Conservation (phyloP, 2,888 invertebrate genomes). For the Hydrotaea cyrtoneurina region DNA sequence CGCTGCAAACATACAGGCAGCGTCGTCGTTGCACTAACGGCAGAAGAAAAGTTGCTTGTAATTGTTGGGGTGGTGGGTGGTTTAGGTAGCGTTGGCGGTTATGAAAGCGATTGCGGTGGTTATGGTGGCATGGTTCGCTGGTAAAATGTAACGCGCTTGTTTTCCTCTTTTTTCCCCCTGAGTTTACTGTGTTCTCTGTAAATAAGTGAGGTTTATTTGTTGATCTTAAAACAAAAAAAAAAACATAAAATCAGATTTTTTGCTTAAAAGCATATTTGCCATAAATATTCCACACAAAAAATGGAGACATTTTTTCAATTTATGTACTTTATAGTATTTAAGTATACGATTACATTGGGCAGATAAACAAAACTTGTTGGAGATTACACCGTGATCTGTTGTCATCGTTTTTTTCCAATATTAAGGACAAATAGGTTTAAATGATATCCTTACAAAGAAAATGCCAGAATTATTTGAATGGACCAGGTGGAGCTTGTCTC, state of each 20-base stretch:
- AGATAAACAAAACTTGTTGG: neutral
- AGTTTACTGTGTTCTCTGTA: conserved; percentile 6
- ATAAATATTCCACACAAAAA: conserved; percentile 9
- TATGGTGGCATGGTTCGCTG: neutral
- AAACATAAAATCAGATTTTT: conserved; percentile 23
- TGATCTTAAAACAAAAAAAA: neutral
- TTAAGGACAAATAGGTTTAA: too few relatives aligned
- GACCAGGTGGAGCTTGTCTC: too few relatives aligned
- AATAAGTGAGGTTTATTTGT: conserved; percentile 26
- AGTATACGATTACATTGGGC: neutral
- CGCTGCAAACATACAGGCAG: neutral
- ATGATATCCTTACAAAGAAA: neutral
- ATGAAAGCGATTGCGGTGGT: neutral
- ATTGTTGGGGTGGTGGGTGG: neutral
- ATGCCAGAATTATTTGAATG: neutral
- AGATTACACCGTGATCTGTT: conserved; percentile 19
- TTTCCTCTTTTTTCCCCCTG: neutral
- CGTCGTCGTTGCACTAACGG: neutral
- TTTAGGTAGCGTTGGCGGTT: neutral
- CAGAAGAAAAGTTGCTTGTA: conserved; percentile 1
- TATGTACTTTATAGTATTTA: neutral
- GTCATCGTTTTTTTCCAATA: conserved; percentile 12
- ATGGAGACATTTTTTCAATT: conserved; percentile 16
- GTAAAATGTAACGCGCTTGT: neutral
- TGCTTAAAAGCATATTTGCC: conserved; percentile 22